These are phyloP conservation scores for Linyphia triangularis DNA, from an alignment of 2,888 invertebrate species.

Conservation along the genomic window DNA sequence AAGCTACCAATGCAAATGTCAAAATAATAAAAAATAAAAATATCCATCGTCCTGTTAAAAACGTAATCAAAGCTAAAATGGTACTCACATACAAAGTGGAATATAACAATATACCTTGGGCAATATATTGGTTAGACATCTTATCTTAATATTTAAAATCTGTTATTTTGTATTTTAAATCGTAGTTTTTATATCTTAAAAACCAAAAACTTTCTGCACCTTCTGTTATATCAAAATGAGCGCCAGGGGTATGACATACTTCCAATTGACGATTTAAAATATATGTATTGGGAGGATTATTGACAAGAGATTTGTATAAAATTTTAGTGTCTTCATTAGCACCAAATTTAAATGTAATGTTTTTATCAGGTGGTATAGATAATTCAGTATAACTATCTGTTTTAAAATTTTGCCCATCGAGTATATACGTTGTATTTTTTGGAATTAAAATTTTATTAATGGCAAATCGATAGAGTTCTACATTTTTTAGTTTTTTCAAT, in stretches of 20 bases:
- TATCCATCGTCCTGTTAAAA: conserved; percentile 15
- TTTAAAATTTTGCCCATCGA: too few species aligned
- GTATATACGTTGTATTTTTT: background rate
- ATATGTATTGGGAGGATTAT: conserved; percentile 23
- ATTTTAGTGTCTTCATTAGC: background rate
- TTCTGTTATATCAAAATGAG: background rate
- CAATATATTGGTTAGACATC: background rate
- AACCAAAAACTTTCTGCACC: background rate
- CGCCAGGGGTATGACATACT: too few species aligned
- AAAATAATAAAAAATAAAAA: conserved; percentile 32
- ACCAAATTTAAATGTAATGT: background rate
- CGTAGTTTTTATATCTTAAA: background rate
- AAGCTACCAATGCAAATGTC: conserved; percentile 18
- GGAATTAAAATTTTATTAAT: background rate
- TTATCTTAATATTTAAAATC: conserved; percentile 22
- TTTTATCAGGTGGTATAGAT: background rate
- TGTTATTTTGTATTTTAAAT: background rate
- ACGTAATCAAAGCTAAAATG: conserved; percentile 10
- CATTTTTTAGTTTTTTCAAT: background rate
- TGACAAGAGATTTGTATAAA: background rate
- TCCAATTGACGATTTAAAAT: background rate
- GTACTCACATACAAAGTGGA: background rate
- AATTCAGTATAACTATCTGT: too few species aligned
- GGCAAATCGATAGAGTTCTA: background rate
- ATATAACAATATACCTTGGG: conserved; percentile 26